Base-by-base conservation (phyloP, 1,140 invertebrate genomes). In the Bradynema listronoti region DNA sequence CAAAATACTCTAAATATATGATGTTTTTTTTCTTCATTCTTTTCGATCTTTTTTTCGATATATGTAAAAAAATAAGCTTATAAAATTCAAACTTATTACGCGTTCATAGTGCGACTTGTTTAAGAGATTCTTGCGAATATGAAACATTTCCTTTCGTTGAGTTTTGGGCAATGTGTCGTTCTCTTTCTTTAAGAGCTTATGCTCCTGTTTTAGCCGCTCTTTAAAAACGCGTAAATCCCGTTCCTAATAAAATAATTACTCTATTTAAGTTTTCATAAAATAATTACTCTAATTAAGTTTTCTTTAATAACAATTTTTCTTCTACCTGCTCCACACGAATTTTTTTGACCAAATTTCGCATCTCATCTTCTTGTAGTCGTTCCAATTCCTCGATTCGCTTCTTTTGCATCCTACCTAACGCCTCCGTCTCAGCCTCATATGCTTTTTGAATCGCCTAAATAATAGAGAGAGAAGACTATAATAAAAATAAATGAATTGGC, bases 161-260 rank as follows among this genome's bases (percentile, higher is more conserved):
- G 93, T 90, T 80, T 94, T 94, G 36, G 90, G 88, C 79, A 95
- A 83, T 47, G 91, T 80, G 71, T 96, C 92, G 45, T 93, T 85
- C 78, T 97, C 91, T 78, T 94, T 90, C 73, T 95, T 95, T 14
- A 95, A 80, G 56, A 93, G 81, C 60, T 91, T 85, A 62, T 91
- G 80, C 78, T 98, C 92, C 79, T 91, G 89, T 75, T 94, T 96
- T 46, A 95, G 82, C 34, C 86, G 85, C 70, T 96, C 92, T 5
- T 89, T 82, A 81, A 96, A 98, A 69, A 86, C 84, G 71, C 92
- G 88, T 50, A 93, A 49, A 29, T 65, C 41, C n/a, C 49, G 27
- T 9, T 63, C 61, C 61, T 63, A 11, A 34, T 43, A 30, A 56
- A 57, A 3, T 50, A 5, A 4, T 3, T 24, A 19, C 34, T 9